These are phyloP conservation scores for Conistra vaccinii DNA, from an alignment of 2,888 invertebrate genomes.

Conservation along the genomic window DNA sequence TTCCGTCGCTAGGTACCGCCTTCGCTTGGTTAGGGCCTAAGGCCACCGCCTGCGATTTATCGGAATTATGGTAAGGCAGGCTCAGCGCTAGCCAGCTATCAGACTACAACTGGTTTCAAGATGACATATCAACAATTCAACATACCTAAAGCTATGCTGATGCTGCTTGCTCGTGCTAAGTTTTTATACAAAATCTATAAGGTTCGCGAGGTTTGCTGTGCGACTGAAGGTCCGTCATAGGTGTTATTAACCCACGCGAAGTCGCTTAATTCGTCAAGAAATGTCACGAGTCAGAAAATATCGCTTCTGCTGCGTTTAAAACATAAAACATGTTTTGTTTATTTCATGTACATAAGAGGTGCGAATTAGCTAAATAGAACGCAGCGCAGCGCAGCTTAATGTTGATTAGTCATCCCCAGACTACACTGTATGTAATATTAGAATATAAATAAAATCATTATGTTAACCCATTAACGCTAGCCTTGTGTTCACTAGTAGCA, in stretches of 20 bases:
- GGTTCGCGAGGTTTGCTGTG: neutral
- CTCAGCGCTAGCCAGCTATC: neutral
- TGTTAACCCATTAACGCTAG: neutral
- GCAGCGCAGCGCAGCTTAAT: neutral
- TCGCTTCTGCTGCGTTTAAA: neutral
- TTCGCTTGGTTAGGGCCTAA: too few relatives aligned
- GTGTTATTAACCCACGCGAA: too few relatives aligned
- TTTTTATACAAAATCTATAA: neutral
- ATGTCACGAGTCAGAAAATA: neutral
- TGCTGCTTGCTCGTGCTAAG: neutral
- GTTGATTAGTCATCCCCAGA: neutral
- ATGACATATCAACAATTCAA: neutral
- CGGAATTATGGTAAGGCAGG: neutral
- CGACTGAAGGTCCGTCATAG: neutral
- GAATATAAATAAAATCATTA: slow-evolving; percentile 2
- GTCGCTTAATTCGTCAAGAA: too few relatives aligned
- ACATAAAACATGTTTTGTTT: neutral
- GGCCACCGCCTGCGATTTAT: neutral
- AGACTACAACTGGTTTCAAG: neutral
- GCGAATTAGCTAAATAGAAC: neutral
- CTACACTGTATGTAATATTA: neutral
- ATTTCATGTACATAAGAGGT: too few relatives aligned
- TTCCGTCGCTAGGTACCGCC: too few relatives aligned
- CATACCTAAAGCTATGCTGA: neutral
- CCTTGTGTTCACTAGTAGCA: neutral